Evolutionary conservation across 2,113 vertebrate genomes (phyloP), one percentile per base, ranked within the genome.

Genomic region (Melanocharis versteri): DNA sequence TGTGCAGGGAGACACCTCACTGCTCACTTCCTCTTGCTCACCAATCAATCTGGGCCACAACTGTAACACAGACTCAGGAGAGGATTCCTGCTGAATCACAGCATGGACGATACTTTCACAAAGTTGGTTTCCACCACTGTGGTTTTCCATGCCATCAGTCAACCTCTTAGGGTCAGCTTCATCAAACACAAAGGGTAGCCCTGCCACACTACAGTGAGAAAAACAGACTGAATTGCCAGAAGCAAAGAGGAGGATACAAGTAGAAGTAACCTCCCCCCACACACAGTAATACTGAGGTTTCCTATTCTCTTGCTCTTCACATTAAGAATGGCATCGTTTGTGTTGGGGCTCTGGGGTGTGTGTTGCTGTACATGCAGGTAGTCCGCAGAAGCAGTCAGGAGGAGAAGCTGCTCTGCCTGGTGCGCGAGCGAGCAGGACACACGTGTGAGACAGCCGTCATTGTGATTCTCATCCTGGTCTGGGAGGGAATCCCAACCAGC

Each of bases 341-440:
- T 94, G 79, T 96, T 82, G 89, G 92, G 94, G 95, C 68, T 83
- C 79, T 26, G 86, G 94, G 81, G 78, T 48, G 64, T 83, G 87
- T 86, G 77, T 72, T 96, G 83, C 87, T 95, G 89, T 95, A 69
- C 54, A 26, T 96, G 89, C 97, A 99, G 99, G 99, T 99, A 92
- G 98, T 99, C 92, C 99, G 99, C 72, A 98, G 99, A 97, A 96
- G 98, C 82, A 97, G 98, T 81, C 79, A 68, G 26, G 99, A 99
- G 47, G 99, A 99, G 98, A 99, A 99, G 96, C 94, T 99, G 64
- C 98, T 99, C 85, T 99, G 99, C 83, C 76, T 99, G 97, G 99
- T 99, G 87, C 98, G 99, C 5, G 98, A 99, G 96, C 98, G 99
- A 60, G 97, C 97, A 1, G 99, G 99, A 48, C 99, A 99, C 96